phyloP scores from a whole-genome alignment of 92 coral and sea anemone genomes.

The Bergia sp. region DNA sequence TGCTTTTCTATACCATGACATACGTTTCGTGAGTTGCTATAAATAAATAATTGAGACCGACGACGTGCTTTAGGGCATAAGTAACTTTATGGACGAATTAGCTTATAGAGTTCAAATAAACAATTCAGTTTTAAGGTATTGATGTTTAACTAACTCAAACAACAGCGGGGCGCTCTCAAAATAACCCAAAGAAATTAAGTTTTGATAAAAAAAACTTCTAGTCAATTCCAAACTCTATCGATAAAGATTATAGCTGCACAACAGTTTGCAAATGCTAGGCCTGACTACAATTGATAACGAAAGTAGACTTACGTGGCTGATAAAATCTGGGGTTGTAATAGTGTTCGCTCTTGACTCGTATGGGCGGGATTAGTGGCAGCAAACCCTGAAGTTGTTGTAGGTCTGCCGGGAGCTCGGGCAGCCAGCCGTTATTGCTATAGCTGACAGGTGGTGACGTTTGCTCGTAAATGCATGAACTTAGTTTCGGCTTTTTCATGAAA shows the following conservation, averaged over 20 bases:
- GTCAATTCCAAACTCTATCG: background rate
- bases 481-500: slow-evolving; percentile 23
- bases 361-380: background rate
- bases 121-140: background rate
- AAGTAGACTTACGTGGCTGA: slow-evolving; percentile 32
- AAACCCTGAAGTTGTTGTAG: background rate
- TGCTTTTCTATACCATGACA: too few species aligned
- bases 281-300: background rate
- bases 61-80: background rate
- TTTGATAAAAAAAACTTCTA: background rate
- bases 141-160: background rate
- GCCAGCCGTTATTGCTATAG: slow-evolving; percentile 3
- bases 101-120: background rate
- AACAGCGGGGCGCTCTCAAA: slow-evolving; percentile 27
- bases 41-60: too few species aligned
- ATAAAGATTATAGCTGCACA: background rate
- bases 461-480: slow-evolving; percentile 25
- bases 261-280: background rate
- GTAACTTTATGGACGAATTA: background rate
- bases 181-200: background rate
- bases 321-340: slow-evolving; percentile 19
- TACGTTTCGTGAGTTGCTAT: too few species aligned
- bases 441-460: slow-evolving; percentile 17
- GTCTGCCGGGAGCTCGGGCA: background rate
- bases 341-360: slow-evolving; percentile 37